Evolutionary conservation across 2,797 vertebrate species (phyloP).

Genomic region (Poecilia gillii): DNA sequence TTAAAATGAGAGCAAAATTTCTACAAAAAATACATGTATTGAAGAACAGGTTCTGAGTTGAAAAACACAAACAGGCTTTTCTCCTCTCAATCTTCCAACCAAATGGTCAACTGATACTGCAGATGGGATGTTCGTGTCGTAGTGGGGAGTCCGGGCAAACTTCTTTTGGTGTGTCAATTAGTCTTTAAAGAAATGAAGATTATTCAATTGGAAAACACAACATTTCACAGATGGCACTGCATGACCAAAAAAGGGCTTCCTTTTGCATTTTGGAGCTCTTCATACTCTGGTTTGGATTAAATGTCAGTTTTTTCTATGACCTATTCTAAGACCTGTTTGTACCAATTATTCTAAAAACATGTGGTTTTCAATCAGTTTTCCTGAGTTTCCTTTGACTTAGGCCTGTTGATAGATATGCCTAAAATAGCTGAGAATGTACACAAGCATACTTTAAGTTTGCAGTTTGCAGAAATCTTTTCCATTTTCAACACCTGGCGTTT

Average conservation of each 20-base stretch:
- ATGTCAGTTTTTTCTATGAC: not conserved
- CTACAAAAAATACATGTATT: not conserved
- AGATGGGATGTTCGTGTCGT: not conserved
- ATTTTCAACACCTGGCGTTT: not conserved
- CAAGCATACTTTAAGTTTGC: not conserved
- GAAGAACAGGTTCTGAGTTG: not conserved
- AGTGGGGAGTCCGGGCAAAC: not conserved
- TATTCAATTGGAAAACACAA: not conserved
- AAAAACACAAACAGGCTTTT: not conserved
- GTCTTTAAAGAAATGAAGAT: not conserved
- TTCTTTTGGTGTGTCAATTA: not conserved
- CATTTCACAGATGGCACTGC: not conserved
- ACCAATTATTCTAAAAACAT: not conserved
- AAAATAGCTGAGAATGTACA: not conserved
- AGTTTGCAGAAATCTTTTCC: not conserved
- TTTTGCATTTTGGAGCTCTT: not conserved
- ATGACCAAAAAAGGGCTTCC: not conserved
- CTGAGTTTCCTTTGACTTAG: not conserved
- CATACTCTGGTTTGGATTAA: not conserved
- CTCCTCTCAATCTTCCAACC: not conserved
- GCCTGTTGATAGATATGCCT: not conserved
- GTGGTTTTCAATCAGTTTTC: not conserved
- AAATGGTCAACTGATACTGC: not conserved
- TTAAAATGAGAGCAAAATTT: not conserved
- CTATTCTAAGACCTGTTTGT: not conserved